phyloP scores from a whole-genome alignment of 2,888 invertebrate genomes.

The Drosophila prostipennis region DNA sequence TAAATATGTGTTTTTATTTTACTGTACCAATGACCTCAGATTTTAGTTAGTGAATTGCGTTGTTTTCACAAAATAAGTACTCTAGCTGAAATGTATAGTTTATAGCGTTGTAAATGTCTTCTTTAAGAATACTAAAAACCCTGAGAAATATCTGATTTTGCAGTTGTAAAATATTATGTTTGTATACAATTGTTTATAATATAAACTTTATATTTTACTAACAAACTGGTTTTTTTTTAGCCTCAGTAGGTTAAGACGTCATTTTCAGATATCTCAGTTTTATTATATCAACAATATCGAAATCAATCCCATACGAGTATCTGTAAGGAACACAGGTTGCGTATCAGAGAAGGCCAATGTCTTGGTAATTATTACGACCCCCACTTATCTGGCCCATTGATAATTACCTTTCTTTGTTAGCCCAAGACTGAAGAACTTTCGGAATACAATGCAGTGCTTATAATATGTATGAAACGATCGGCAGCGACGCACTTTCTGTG shows the following conservation, averaged over 20 bases:
- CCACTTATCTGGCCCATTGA: conserved; percentile 7
- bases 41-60: neutral
- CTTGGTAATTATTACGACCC: neutral
- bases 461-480: neutral
- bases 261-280: too few relatives aligned
- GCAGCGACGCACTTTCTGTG: conserved; percentile 5
- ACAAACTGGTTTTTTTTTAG: too few relatives aligned
- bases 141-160: too few relatives aligned
- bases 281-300: too few relatives aligned
- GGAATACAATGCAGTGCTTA: neutral
- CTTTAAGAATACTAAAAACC: too few relatives aligned
- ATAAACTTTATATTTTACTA: too few relatives aligned
- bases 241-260: too few relatives aligned
- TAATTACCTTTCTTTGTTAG: conserved; percentile 9
- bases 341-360: neutral
- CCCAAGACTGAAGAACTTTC: neutral
- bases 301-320: neutral
- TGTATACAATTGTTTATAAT: too few relatives aligned
- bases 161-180: too few relatives aligned
- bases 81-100: neutral
- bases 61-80: neutral
- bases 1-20: neutral
- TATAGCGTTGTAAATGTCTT: neutral
- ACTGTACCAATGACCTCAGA: neutral
- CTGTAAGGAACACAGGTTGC: neutral